Conservation (phyloP, 1,140 invertebrate species). For the Theocolax elegans region DNA sequence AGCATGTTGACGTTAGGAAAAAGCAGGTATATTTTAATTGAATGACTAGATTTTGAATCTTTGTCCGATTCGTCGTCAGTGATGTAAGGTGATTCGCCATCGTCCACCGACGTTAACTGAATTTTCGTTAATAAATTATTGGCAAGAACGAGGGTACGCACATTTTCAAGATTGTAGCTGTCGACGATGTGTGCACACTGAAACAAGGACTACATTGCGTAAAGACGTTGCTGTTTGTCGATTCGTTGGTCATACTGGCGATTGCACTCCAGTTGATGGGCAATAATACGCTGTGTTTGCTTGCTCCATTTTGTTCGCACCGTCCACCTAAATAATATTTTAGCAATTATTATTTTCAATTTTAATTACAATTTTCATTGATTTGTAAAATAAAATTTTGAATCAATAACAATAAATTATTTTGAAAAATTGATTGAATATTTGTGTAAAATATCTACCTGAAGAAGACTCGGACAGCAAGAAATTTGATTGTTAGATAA, state of each 20-base stretch:
- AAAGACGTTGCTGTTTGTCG: slow-evolving; percentile 71
- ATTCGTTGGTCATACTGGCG: slow-evolving; percentile 69
- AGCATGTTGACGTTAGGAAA: slow-evolving; percentile 96
- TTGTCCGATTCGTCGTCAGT: slow-evolving; percentile 58
- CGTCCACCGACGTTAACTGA: slow-evolving; percentile 83
- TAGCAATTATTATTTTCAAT: background rate
- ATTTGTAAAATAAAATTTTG: too few relatives aligned
- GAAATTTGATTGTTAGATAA: slow-evolving; percentile 92
- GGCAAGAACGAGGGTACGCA: slow-evolving; percentile 84
- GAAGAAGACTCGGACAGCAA: slow-evolving; percentile 86
- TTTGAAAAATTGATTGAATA: too few relatives aligned
- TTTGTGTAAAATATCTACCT: too few relatives aligned
- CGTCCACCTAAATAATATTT: slow-evolving; percentile 64
- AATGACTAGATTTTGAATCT: slow-evolving; percentile 51
- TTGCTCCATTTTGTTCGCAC: slow-evolving; percentile 72
- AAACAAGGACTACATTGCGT: slow-evolving; percentile 78
- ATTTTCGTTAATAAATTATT: slow-evolving; percentile 86
- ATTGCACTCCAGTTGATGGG: slow-evolving; percentile 62
- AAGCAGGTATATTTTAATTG: slow-evolving; percentile 71
- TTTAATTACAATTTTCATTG: too few relatives aligned
- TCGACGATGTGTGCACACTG: slow-evolving; percentile 84
- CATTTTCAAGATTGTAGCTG: slow-evolving; percentile 84
- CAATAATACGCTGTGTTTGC: slow-evolving; percentile 69
- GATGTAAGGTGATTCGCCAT: slow-evolving; percentile 59
- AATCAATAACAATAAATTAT: background rate